Conservation (phyloP, 2,888 invertebrate species). For the Koerneria pararmatus region DNA sequence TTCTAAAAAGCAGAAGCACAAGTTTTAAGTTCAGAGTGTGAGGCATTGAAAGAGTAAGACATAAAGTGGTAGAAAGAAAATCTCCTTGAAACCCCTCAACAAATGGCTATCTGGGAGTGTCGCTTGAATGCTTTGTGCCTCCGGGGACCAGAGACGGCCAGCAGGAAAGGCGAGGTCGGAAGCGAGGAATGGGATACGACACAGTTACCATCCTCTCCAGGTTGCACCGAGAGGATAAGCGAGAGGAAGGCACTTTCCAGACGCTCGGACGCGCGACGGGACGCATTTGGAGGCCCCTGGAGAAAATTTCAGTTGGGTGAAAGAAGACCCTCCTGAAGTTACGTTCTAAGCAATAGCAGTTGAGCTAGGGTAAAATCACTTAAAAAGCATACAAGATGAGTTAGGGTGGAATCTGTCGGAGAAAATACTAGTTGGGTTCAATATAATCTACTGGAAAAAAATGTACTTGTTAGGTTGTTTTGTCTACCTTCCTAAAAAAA, state of each 20-base stretch:
- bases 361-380: too few species aligned
- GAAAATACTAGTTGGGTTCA: too few species aligned
- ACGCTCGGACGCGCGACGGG: constrained; percentile 6
- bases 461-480: too few species aligned
- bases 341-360: not conserved
- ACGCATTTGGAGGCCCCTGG: not conserved
- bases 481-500: too few species aligned
- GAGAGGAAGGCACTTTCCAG: constrained; percentile 9
- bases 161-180: constrained; percentile 18
- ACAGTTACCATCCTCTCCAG: constrained; percentile 2
- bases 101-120: constrained; percentile 36
- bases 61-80: too few species aligned
- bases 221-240: constrained; percentile 13
- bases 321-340: not conserved
- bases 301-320: not conserved
- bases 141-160: constrained; percentile 29
- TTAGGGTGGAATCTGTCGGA: too few species aligned
- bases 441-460: too few species aligned
- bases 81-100: too few species aligned
- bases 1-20: too few species aligned
- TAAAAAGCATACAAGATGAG: too few species aligned
- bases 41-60: too few species aligned
- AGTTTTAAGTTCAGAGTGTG: too few species aligned
- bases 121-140: constrained; percentile 33
- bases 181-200: constrained; percentile 1